Conservation (phyloP, 2,113 vertebrate genomes). For the Eudyptes chrysolophus region DNA sequence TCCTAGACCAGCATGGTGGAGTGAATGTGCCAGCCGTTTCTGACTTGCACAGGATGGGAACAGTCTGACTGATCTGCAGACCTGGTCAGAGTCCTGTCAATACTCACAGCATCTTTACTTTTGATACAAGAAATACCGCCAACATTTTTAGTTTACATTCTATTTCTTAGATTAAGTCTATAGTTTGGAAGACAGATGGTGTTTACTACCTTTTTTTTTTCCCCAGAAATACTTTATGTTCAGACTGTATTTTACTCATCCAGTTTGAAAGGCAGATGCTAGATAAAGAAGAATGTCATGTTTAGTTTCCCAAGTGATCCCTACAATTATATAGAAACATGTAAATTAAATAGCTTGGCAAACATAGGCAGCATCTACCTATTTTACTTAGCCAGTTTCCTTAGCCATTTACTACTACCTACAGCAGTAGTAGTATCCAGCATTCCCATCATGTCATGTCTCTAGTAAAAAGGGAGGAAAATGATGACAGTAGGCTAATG, state of each 20-base stretch:
- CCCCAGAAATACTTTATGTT: neutral
- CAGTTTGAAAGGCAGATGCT: neutral
- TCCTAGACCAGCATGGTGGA: accelerated
- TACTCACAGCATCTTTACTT: neutral
- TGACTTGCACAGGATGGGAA: accelerated
- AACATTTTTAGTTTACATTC: neutral
- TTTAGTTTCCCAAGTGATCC: neutral
- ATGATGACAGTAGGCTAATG: neutral
- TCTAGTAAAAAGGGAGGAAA: neutral
- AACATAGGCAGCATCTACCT: neutral
- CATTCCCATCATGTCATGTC: neutral
- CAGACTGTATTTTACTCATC: neutral
- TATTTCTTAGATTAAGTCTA: neutral
- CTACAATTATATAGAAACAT: neutral
- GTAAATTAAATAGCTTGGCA: neutral
- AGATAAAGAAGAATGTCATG: neutral
- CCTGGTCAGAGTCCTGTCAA: neutral
- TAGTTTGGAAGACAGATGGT: neutral
- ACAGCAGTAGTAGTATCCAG: neutral
- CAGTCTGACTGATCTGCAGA: neutral
- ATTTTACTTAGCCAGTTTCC: neutral
- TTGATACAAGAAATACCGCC: neutral
- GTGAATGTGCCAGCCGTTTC: accelerated
- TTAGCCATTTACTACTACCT: neutral
- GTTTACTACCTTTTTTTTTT: neutral